Base-by-base conservation (phyloP, 2,888 invertebrate species). In the Agapostemon virescens region DNA sequence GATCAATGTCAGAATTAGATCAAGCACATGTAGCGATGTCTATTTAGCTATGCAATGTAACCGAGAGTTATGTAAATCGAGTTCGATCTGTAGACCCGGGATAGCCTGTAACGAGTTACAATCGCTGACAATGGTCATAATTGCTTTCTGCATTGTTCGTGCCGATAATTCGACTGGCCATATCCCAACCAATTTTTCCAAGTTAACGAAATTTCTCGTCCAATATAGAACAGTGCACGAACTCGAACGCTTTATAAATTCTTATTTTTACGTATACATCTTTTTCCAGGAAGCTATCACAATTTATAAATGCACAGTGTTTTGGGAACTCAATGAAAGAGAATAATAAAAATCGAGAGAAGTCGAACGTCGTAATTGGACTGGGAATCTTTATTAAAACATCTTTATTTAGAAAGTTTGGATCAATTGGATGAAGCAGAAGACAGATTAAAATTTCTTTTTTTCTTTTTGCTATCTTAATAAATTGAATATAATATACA, bases 61-160 rank as follows among this genome's bases (percentile, higher is more conserved):
- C 58, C 64, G 61, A 64, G 38, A 63, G 64, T 68, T 78, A 80
- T 82, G 77, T 72, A 83, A 84, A 83, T 83, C 61, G 38, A 45
- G 68, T 77, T 81, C 78, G 83, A 79, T 73, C 75, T 76, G 72
- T 76, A 55, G 67, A 74, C 67, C 68, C n/a, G 30, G 74, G 69
- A 77, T 80, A 80, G 80, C 66, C 67, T 63, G 71, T 84, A 87
- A 86, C 86, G 72, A 87, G 79, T 77, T 64, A 73, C 84, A 83
- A 85, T 87, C 81, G 79, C 74, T 72, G 20, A 70, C 78, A 75
- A 86, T 82, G 75, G 64, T 68, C 61, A 72, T 80, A 80, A 85
- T 84, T 80, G 84, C 69, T 68, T 63, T 58, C 71, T 69, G 69
- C 66, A 83, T 78, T 71, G 78, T 69, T 69, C 71, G n/a, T 77